Evolutionary conservation across 2,797 vertebrate species (phyloP), one percentile per base, ranked within the genome.

Genomic region (Acipenser oxyrinchus): DNA sequence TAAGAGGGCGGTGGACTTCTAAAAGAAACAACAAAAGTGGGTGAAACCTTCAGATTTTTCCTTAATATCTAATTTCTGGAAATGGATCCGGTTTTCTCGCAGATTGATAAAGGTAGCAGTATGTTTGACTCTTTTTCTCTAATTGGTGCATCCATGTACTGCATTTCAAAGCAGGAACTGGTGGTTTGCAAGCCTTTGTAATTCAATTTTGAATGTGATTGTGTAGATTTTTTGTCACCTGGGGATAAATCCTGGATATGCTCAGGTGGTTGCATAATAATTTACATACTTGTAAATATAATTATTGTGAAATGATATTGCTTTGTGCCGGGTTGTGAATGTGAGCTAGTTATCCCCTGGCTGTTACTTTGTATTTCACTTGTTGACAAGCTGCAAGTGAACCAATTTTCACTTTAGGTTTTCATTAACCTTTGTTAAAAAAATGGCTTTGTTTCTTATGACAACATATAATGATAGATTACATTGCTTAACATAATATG

Each of bases 81-180:
- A 68, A 86, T 84, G 81, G 77, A 84, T 74, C 74, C 74, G 67
- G 68, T 76, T 71, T 66, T 73, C 70, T 73, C 74, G 76, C 65
- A 7, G 53, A 76, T 78, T 76, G 71, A 84, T 68, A 68, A 80
- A 91, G 84, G 82, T 89, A 83, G 66, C 75, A 73, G 3, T 66
- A 71, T 59, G 64, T 76, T 51, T 75, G 69, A 66, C 63, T 71
- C 68, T 69, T 62, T 62, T 48, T 67, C 15, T 68, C 50, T 11
- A 61, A 18, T 51, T 61, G 53, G 57, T 66, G 37, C 23, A 4
- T 48, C 37, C 18, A 10, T 49, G 51, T 58, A 23, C 5, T 49
- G 23, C 55, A 1, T 65, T 23, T 57, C 18, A n/a, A 7, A 58
- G 55, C 12, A 58, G 55, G 10, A 10, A 10, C 6, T 12, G 55